These are phyloP conservation scores for Agrenia bidenticulata DNA, from an alignment of 2,888 invertebrate genomes.

Conservation along the genomic window DNA sequence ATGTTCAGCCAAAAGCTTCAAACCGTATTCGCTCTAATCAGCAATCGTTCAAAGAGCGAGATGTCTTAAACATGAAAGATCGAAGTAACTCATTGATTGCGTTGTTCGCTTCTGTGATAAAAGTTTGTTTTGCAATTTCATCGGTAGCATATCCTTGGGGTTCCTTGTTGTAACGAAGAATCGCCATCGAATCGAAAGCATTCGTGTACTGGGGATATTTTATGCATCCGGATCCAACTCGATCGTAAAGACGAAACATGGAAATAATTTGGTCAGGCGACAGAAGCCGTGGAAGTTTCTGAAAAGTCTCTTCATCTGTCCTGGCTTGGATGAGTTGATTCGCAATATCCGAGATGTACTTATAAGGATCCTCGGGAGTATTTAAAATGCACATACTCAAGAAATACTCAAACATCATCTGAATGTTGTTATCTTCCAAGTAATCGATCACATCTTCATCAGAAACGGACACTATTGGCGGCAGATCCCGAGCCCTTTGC, in stretches of 20 bases:
- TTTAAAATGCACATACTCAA: constrained; percentile 29
- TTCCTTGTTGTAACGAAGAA: constrained; percentile 17
- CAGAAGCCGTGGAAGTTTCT: constrained; percentile 27
- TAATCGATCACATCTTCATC: constrained; percentile 35
- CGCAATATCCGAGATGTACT: constrained; percentile 27
- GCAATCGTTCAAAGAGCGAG: background rate
- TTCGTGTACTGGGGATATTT: constrained; percentile 28
- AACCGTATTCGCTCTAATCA: too few species aligned
- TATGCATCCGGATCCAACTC: constrained; percentile 35
- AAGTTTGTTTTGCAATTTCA: constrained; percentile 34
- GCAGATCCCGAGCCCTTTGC: constrained; percentile 13
- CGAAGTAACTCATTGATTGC: constrained; percentile 28
- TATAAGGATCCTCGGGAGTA: constrained; percentile 28
- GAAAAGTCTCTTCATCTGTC: constrained; percentile 21
- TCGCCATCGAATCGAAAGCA: constrained; percentile 39
- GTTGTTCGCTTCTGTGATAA: constrained; percentile 27
- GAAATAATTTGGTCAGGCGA: constrained; percentile 34
- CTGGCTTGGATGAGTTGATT: constrained; percentile 29
- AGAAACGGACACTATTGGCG: constrained; percentile 31
- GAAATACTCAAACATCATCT: constrained; percentile 42
- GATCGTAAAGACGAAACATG: constrained; percentile 39
- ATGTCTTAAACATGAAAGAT: constrained; percentile 28
- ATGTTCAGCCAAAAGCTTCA: too few species aligned
- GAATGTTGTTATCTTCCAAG: constrained; percentile 35
- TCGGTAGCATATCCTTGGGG: constrained; percentile 32